phyloP scores from a whole-genome alignment of 2,888 invertebrate genomes.

The Hypena proboscidalis region DNA sequence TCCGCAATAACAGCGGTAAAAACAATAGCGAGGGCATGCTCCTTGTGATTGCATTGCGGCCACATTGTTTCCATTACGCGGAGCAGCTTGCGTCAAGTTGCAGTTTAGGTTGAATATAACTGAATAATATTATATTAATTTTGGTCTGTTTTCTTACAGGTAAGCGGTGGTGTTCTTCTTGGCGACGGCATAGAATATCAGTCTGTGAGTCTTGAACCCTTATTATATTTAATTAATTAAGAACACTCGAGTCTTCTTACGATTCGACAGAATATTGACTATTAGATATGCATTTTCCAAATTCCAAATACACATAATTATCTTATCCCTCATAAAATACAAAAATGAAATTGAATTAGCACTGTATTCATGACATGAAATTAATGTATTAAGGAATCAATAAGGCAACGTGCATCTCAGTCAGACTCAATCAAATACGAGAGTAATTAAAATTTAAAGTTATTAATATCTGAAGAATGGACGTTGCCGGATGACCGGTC shows the following conservation, averaged over 20 bases:
- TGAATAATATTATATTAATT: conserved; percentile 43
- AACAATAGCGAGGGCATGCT: conserved; percentile 71
- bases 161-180: conserved; percentile 42
- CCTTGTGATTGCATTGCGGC: conserved; percentile 68
- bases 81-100: conserved; percentile 63
- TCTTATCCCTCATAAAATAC: too few species aligned
- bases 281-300: too few species aligned
- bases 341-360: too few species aligned
- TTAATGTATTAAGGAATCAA: too few species aligned
- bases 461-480: conserved; percentile 22
- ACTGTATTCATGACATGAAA: too few species aligned
- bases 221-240: too few species aligned
- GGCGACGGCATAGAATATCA: conserved; percentile 1
- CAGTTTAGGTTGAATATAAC: conserved; percentile 54
- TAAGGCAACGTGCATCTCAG: too few species aligned
- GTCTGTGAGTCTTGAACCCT: conserved; percentile 6
- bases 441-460: conserved; percentile 3
- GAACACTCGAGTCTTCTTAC: too few species aligned
- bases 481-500: conserved; percentile 38
- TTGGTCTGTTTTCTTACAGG: conserved; percentile 51
- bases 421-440: not conserved
- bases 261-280: too few species aligned
- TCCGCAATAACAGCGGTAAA: conserved; percentile 76
- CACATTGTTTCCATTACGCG: conserved; percentile 69
- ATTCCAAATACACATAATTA: too few species aligned